Evolutionary conservation across 2,888 invertebrate species (phyloP).

Genomic region (Subacronicta megacephala): DNA sequence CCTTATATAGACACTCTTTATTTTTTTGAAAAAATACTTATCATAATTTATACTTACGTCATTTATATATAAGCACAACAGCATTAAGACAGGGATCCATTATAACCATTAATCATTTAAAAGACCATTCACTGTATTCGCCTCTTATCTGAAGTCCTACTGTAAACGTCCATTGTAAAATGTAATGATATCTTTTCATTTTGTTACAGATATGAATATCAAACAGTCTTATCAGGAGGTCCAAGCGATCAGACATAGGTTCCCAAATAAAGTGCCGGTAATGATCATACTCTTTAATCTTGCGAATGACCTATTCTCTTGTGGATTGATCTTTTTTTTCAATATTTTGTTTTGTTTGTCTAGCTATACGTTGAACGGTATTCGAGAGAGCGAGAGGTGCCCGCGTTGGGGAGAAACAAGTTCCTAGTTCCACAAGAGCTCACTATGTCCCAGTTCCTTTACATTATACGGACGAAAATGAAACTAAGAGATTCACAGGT

Average conservation of each 20-base stretch:
- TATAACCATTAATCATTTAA: not conserved
- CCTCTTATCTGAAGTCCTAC: not conserved
- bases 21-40: slow-evolving; percentile 10
- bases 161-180: not conserved
- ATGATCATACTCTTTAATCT: slow-evolving; percentile 69
- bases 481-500: slow-evolving; percentile 85
- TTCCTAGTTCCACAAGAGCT: slow-evolving; percentile 96
- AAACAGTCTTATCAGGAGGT: slow-evolving; percentile 89
- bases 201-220: slow-evolving; percentile 70
- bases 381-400: slow-evolving; percentile 93
- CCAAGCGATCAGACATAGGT: slow-evolving; percentile 92
- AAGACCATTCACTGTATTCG: not conserved
- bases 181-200: slow-evolving; percentile 1
- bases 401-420: slow-evolving; percentile 94
- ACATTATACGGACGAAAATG: slow-evolving; percentile 91
- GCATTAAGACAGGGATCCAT: slow-evolving; percentile 14
- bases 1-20: too few relatives aligned
- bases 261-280: slow-evolving; percentile 95
- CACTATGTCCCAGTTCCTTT: slow-evolving; percentile 96
- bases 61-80: not conserved
- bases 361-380: slow-evolving; percentile 95
- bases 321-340: not conserved
- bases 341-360: slow-evolving; percentile 51
- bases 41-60: slow-evolving; percentile 12
- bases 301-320: not conserved